Base-by-base conservation (phyloP, 2,888 invertebrate genomes). In the Oligia fasciuncula region DNA sequence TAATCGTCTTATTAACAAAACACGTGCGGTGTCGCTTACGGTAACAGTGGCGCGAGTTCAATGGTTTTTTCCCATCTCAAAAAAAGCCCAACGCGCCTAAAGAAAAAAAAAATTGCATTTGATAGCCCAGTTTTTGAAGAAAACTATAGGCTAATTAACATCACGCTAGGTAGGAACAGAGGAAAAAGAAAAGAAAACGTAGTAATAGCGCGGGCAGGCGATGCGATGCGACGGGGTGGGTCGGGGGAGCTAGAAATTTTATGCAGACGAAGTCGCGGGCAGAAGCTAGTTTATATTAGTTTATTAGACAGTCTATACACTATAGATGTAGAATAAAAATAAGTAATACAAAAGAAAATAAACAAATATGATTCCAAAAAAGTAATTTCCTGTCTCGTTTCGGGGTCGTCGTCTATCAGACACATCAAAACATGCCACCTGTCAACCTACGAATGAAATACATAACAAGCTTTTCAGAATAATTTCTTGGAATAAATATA, bases 401-500 rank as follows among this genome's bases (percentile, higher is more conserved):
- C 17, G 6, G 35, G 11, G 63, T 65, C 5, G 13, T 72, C 43
- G 57, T 57, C 49, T 73, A 67, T 77, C 76, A 73, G 13, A 75
- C 67, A 80, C 67, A 78, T 79, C 81, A 77, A 80, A 86, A 81
- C 85, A 81, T 76, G 19, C 35, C 72, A n/a, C 11, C 67, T 77
- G 68, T 75, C 76, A 73, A 71, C 62, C 29, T 13, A 8, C 4
- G 23, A 75, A 77, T 75, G 51, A 72, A 82, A 79, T 62, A 73
- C 43, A 75, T 67, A 71, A 76, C 69, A 77, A 83, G 40, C 23
- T 63, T 81, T 85, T 80, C 75, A 72, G 57, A 68, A 81, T 76
- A 43, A 77, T 67, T 88, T 87, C 87, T 77, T 0, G 60, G 83
- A 85, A 87, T 65, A 51, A 77, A 80, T 78, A 73, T 72, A 77